Evolutionary conservation across 2,113 vertebrate species (phyloP), one percentile per base, ranked within the genome.

Genomic region (Cavia aperea): DNA sequence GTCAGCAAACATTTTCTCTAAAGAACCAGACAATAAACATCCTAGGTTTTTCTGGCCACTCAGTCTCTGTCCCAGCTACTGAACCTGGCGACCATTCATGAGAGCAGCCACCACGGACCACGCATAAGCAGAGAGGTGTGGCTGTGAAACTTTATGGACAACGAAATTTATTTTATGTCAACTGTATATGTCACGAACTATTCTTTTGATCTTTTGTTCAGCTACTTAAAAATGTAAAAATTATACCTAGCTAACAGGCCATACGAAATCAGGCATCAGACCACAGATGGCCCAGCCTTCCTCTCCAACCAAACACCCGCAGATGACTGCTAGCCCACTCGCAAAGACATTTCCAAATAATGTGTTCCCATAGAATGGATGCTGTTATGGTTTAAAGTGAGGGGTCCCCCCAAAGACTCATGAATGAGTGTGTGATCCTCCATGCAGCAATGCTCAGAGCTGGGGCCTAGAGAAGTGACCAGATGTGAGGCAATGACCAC

Each of bases 11-110:
- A 66, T 56, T 73, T 93, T 84, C 49, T 65, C 5, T 51, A 19
- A 95, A 90, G 78, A 95, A 66, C 39, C 54, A 91, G 92, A 89
- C 31, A 86, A 81, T 46, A 88, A 95, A 77, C 72, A 89, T 49
- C 91, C 86, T 33, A 73, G 75, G 92, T 58, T 81, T 90, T 93
- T 19, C 9, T 4, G 33, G 21, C 33, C 51, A 82, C 16, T 46
- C 1, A 8, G n/a, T 66, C 31, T 88, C 73, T 39, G 21, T 26
- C 7, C 9, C 58, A 78, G 62, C 16, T 63, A 54, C 60, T 93
- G 36, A 56, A 19, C 46, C 87, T 33, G 18, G 6, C 33, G 33
- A 2, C 7, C 33, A 39, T 26, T 10, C 7, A 0, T 49, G 43
- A 88, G 54, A 58, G 29, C 1, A 51, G 65, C 31, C 13, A 46